Evolutionary conservation across 2,113 vertebrate species (phyloP), one percentile per base, ranked within the genome.

Genomic region (Brevimyrus niger): DNA sequence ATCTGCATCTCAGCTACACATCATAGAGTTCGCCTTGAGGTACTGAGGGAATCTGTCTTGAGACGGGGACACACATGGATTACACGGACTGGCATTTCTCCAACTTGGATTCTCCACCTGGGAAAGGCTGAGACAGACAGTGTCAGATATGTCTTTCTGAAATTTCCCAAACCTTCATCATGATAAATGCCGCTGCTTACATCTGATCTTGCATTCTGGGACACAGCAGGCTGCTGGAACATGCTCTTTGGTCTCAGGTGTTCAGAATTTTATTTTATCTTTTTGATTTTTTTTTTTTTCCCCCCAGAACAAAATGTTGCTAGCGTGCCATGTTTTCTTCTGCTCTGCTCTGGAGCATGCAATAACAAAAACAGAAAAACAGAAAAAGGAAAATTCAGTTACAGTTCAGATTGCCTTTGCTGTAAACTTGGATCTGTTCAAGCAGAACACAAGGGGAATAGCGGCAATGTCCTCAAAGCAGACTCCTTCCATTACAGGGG

Each of bases 401-500:
- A 82, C 47, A 80, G 69, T 73, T 38, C 73, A 53, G 21, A 53
- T 55, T 73, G 31, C 8, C 73, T 11, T 82, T 42, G 46, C 76
- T 53, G 21, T 38, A 83, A 89, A 23, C 31, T 51, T 89, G 35
- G 50, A 89, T 89, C 48, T 83, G 88, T 31, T 89, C 46, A 89
- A 51, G 73, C 11, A 69, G 35, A 88, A 88, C 58, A 88, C 44
- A 69, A 88, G 21, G 27, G 31, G 13, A 46, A 69, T n/a, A 50
- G 44, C 42, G 65, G 48, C 23, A 19, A 65, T 23, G 55, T 65
- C 42, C 15, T 47, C 44, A 65, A 48, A 88, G 46, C 44, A 46
- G 47, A 69, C 47, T 17, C 61, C 8, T 47, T 38, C 38, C 38
- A 88, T 19, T 46, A 42, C 11, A 46, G 23, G 65, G 44, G 58